Evolutionary conservation across 2,888 invertebrate genomes (phyloP), one percentile per base, ranked within the genome.

Genomic region (Sarcophaga rosellei): DNA sequence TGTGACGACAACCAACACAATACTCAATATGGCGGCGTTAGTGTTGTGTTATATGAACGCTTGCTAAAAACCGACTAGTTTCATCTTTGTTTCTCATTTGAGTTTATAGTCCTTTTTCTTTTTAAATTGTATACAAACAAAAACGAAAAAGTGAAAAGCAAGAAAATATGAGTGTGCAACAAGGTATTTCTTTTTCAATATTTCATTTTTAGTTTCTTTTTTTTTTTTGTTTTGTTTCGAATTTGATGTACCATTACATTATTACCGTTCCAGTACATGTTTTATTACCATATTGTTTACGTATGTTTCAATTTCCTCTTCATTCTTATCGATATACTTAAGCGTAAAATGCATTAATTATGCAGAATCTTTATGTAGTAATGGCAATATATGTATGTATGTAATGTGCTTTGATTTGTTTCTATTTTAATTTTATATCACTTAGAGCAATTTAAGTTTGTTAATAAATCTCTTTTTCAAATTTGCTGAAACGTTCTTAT

Each of bases 31-130:
- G 87, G 88, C 90, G 88, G 88, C 89, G 89, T 35, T 10, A 35
- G 35, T 35, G 35, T 35, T 88, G 88, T 88, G 89, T 89, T 88
- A 84, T 86, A 81, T 88, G 88, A 90, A 90, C 89, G 89, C 89
- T 89, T 89, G 90, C 90, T 90, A 88, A 90, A 91, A 88, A 90
- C 90, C 89, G 89, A 91, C 90, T 90, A 89, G 88, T 88, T 90
- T 90, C 73, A 89, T 90, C 90, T 91, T 90, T 89, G 89, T 90
- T 90, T 88, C 89, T 88, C 90, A 86, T 77, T 86, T 76, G 79
- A 75, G 70, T 59, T 87, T 87, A 77, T 85, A 85, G 88, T 73
- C 23, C 15, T 80, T 62, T 73, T 62, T 21, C 35, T 69, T 47
- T 62, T 45, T 70, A 15, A 11, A 12, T 59, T 57, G 11, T 63